Evolutionary conservation across 2,888 invertebrate species (phyloP).

Genomic region (Drosophila eohydei): DNA sequence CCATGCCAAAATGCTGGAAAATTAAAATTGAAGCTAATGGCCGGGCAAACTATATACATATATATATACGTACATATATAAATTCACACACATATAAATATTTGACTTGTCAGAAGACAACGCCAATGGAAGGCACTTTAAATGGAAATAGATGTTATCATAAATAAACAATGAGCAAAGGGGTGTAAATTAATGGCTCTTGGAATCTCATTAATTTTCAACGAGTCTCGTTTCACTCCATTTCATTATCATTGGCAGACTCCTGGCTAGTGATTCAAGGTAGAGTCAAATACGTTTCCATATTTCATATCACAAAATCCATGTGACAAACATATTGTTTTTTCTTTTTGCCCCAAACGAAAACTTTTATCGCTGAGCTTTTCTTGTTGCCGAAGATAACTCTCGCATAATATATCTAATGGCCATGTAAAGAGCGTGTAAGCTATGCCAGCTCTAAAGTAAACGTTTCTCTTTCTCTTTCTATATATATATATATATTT

Average conservation of each 20-base stretch:
- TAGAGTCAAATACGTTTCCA: constrained; percentile 34
- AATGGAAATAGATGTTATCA: background rate
- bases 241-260: background rate
- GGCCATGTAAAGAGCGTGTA: constrained; percentile 63
- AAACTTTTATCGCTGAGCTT: constrained; percentile 40
- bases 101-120: background rate
- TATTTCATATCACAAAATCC: constrained; percentile 27
- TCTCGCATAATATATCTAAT: constrained; percentile 56
- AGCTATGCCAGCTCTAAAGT: constrained; percentile 19
- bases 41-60: constrained; percentile 15
- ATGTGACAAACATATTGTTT: constrained; percentile 31
- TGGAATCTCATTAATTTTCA: constrained; percentile 1
- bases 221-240: background rate
- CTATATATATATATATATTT: background rate
- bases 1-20: constrained; percentile 55
- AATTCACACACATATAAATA: background rate
- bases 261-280: background rate
- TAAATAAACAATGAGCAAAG: background rate
- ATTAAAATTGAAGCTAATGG: constrained; percentile 60
- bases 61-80: background rate
- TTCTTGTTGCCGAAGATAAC: constrained; percentile 37
- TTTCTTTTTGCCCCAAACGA: constrained; percentile 22
- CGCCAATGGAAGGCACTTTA: background rate
- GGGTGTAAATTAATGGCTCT: background rate
- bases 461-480: constrained; percentile 11